Base-by-base conservation (phyloP, 2,888 invertebrate genomes). In the Lomographa bimaculata region DNA sequence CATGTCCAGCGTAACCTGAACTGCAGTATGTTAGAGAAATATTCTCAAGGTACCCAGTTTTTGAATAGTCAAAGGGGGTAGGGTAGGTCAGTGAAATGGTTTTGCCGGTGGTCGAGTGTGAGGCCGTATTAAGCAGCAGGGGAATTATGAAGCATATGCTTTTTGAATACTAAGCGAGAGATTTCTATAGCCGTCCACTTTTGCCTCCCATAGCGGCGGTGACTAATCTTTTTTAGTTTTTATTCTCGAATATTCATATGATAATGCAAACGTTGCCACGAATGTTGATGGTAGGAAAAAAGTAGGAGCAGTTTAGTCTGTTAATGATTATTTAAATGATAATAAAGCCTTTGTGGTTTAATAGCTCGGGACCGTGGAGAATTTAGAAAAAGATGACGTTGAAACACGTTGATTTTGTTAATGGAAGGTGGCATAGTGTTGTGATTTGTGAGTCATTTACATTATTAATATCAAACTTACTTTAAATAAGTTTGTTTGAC, bases 121-220 rank as follows among this genome's bases (percentile, higher is more conserved):
- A 72, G 73, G 65, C 76, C 73, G 79, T 82, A 83, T 81, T 86
- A 82, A 86, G 77, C 73, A 79, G 79, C 74, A 69, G 64, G 72
- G 81, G 85, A 84, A 83, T 86, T 86, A 85, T 85, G 81, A 83
- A 81, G 77, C 77, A 76, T 73, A 71, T 78, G 81, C 78, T 71
- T 71, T 75, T 75, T 81, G 87, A 89, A 89, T 89, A 80, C 79
- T 81, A 86, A 87, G 61, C 71, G 73, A 50, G 52, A 56, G 57
- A 72, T 79, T 75, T 74, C 64, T 76, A 76, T 74, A 72, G 77
- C 64, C 55, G 32, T 33, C 27, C 38, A 29, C 39, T 46, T 21
- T 33, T 25, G 45, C 45, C 43, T 54, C 44, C 40, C 42, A 50
- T 33, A 45, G 67, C 57, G 56, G 51, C 50, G 46, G 56, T 70